These are phyloP conservation scores for Pachypeltis micranthus DNA, from an alignment of 1,140 invertebrate species.

Conservation along the genomic window DNA sequence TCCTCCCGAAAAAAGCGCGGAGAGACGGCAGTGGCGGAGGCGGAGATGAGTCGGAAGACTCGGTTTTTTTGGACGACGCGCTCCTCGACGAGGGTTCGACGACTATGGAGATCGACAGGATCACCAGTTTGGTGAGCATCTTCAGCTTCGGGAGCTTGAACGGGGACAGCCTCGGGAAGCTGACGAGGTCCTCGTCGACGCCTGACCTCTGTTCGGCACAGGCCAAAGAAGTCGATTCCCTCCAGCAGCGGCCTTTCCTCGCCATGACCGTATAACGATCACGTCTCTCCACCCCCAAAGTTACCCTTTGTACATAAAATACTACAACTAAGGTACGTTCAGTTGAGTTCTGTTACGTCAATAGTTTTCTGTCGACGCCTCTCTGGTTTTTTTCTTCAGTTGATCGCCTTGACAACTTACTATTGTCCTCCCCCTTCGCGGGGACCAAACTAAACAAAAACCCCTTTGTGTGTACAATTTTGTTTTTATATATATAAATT, in stretches of 20 bases:
- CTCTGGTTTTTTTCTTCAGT: conserved; percentile 1
- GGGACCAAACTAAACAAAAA: no score
- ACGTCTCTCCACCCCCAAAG: background rate
- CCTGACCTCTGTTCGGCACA: conserved; percentile 41
- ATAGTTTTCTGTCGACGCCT: conserved; percentile 8
- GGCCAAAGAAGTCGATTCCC: conserved; percentile 37
- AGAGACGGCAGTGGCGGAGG: no score
- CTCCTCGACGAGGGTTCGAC: conserved; percentile 31
- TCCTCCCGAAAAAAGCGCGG: conserved; percentile 37
- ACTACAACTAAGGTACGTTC: conserved; percentile 14
- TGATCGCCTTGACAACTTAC: conserved; percentile 14
- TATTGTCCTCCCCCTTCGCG: no score
- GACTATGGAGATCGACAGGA: conserved; percentile 43
- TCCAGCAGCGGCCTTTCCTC: conserved; percentile 39
- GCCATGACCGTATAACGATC: conserved; percentile 36
- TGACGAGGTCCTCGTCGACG: conserved; percentile 38
- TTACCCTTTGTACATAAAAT: conserved; percentile 10
- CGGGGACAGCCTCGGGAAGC: conserved; percentile 28
- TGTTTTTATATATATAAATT: conserved; percentile 2
- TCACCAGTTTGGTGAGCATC: conserved; percentile 42
- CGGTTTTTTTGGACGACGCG: conserved; percentile 36
- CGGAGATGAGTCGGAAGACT: conserved; percentile 27
- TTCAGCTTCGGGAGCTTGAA: conserved; percentile 41
- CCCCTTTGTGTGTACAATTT: conserved; percentile 5
- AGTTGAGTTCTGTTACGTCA: no score